phyloP scores from a whole-genome alignment of 2,888 invertebrate genomes.

The Teinopalpus imperialis region DNA sequence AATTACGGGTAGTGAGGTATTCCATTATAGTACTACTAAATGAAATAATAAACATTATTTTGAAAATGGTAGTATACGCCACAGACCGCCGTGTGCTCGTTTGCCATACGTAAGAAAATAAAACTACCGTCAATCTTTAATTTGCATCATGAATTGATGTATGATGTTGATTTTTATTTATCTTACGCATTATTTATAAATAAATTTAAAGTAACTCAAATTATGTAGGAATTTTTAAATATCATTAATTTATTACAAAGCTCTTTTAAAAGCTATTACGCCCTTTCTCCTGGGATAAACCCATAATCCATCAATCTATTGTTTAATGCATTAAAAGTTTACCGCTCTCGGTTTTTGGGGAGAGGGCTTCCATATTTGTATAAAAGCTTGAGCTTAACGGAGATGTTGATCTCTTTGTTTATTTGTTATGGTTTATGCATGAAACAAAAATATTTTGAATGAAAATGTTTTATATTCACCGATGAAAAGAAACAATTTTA shows the following conservation, averaged over 20 bases:
- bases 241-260: conserved; percentile 4
- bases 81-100: too few species aligned
- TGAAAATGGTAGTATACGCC: too few species aligned
- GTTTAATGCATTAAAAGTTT: conserved; percentile 23
- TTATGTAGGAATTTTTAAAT: too few species aligned
- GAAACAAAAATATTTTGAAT: neutral
- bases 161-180: too few species aligned
- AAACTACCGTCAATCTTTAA: too few species aligned
- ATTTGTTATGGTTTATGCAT: neutral
- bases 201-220: too few species aligned
- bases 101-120: too few species aligned
- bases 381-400: conserved; percentile 11
- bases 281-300: conserved; percentile 14
- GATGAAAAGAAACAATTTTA: neutral
- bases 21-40: too few species aligned
- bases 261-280: conserved; percentile 13
- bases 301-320: conserved; percentile 26
- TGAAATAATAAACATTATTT: too few species aligned
- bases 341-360: conserved; percentile 10
- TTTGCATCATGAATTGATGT: too few species aligned
- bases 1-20: too few species aligned
- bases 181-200: too few species aligned
- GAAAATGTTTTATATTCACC: neutral
- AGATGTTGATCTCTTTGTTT: conserved; percentile 9
- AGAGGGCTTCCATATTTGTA: conserved; percentile 11